A percentile compares a stretch with the other conserved stretches of the same genome.
These are phyloP conservation scores for Rutilus rutilus DNA, from an alignment of 2,113 vertebrate genomes.

Conservation along the genomic window DNA sequence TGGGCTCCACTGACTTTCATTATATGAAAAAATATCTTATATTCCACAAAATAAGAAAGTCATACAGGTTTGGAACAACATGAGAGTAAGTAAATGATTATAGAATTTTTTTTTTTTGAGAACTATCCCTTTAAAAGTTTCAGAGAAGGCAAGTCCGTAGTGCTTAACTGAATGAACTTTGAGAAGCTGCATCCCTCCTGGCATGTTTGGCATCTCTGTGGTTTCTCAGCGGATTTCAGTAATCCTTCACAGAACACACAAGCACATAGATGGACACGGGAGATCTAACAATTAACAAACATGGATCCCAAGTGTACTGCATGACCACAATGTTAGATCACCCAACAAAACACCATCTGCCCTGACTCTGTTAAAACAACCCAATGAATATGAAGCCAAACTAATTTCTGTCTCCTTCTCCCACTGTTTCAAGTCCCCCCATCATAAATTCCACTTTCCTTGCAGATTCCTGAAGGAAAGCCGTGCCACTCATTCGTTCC, in stretches of 20 bases:
- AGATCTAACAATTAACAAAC: constrained; percentile 29
- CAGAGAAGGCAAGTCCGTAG: not conserved
- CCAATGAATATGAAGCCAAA: not conserved
- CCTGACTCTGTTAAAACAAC: not conserved
- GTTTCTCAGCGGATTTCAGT: not conserved
- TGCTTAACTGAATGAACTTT: not conserved
- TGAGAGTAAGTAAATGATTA: not conserved
- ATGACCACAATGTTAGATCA: not conserved
- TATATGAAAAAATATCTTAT: not conserved
- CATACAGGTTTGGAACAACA: not conserved
- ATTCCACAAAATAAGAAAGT: not conserved
- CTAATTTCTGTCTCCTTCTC: not conserved
- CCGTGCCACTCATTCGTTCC: not conserved
- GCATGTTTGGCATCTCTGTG: not conserved
- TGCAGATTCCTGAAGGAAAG: not conserved
- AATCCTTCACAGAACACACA: not conserved
- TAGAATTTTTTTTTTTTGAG: not conserved
- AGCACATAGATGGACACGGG: not conserved
- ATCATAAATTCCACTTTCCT: not conserved
- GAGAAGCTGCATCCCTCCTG: not conserved
- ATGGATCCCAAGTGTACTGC: not conserved
- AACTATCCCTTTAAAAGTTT: not conserved
- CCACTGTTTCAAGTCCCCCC: not conserved
- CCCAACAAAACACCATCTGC: constrained; percentile 11
- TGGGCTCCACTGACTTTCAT: not conserved